Conservation (phyloP, 2,888 invertebrate species). For the Cerastis rubricosa region DNA sequence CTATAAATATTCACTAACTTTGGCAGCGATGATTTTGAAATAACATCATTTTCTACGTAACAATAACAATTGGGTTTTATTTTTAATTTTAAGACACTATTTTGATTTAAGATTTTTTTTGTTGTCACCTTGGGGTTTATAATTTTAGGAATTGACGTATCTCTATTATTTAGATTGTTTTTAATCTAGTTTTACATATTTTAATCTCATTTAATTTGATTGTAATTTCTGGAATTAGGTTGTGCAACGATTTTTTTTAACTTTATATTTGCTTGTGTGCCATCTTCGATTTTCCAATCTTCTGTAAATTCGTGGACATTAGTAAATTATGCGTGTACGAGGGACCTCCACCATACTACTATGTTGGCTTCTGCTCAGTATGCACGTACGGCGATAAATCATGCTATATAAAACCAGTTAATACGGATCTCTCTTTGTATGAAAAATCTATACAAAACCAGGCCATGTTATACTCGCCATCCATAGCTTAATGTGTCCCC, state of each 20-base stretch:
- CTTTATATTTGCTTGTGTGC: constrained; percentile 62
- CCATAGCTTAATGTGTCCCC: background rate
- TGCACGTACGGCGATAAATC: background rate
- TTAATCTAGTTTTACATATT: constrained; percentile 62
- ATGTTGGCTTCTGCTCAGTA: no score
- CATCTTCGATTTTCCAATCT: constrained; percentile 62
- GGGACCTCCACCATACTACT: no score
- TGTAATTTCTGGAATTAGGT: constrained; percentile 73
- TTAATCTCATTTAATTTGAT: constrained; percentile 65
- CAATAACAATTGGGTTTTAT: constrained; percentile 44
- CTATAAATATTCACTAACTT: constrained; percentile 29
- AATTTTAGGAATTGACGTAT: constrained; percentile 65
- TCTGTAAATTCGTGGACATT: constrained; percentile 33
- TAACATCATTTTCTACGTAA: constrained; percentile 30
- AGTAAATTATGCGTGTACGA: constrained; percentile 20
- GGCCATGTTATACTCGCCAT: background rate
- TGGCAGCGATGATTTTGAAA: constrained; percentile 42
- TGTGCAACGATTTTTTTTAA: constrained; percentile 80
- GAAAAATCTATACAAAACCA: background rate
- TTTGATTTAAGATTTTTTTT: constrained; percentile 56
- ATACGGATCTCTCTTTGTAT: background rate
- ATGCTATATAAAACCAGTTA: background rate
- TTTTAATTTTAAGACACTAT: constrained; percentile 55
- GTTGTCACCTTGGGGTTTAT: constrained; percentile 64
- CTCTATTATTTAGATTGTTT: constrained; percentile 60